phyloP scores from a whole-genome alignment of 2,113 vertebrate genomes.

The Physeter macrocephalus region DNA sequence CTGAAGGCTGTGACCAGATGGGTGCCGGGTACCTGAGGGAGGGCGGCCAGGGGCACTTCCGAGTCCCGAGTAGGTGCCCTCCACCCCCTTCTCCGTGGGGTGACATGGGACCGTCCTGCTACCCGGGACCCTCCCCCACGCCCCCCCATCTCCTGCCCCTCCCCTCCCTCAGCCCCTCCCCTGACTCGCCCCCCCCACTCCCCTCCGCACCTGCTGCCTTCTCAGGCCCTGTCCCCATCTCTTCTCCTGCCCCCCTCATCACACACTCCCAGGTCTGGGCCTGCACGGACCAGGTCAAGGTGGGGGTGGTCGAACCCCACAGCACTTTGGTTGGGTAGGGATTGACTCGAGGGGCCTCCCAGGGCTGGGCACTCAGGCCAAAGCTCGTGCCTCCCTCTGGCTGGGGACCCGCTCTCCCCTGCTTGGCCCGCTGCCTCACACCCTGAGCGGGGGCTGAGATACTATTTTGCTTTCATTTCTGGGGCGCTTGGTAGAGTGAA shows the following conservation, averaged over 20 bases:
- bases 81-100: no score
- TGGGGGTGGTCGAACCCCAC: not conserved
- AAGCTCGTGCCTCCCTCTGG: not conserved
- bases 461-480: not conserved
- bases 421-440: not conserved
- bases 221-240: not conserved
- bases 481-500: not conserved
- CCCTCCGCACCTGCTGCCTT: not conserved
- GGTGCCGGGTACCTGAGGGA: not conserved
- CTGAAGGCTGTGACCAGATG: not conserved
- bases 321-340: accelerated
- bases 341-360: no score
- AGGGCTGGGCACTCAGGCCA: not conserved
- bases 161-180: not conserved
- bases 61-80: no score
- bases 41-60: no score
- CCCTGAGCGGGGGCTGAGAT: no score
- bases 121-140: accelerated
- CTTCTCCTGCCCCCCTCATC: accelerated
- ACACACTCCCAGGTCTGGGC: not conserved
- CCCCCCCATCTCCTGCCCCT: not conserved
- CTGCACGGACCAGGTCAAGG: not conserved
- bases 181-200: not conserved
- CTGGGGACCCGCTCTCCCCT: not conserved
- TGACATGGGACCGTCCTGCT: accelerated